Conservation (phyloP, 2,797 vertebrate species). For the Pangasius djambal region DNA sequence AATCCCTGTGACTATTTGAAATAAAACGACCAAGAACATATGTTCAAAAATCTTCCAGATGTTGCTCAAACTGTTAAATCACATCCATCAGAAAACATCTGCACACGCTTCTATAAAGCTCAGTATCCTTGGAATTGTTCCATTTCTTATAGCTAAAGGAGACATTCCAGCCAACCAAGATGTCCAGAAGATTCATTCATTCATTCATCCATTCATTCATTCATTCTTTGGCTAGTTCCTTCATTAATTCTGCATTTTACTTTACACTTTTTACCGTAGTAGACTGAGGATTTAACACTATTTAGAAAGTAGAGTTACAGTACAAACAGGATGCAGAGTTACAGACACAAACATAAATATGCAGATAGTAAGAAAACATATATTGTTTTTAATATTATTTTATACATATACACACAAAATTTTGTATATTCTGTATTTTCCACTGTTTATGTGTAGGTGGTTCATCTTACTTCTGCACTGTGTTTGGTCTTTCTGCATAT, state of each 20-base stretch:
- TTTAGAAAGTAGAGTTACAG: background rate
- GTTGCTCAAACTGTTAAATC: background rate
- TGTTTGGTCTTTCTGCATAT: background rate
- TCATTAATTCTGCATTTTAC: background rate
- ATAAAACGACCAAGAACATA: background rate
- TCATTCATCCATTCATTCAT: background rate
- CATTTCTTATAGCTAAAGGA: background rate
- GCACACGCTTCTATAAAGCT: too few species aligned
- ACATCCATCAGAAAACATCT: background rate
- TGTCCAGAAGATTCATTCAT: background rate
- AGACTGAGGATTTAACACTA: background rate
- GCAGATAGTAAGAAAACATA: background rate
- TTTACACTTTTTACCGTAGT: background rate
- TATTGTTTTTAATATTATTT: background rate
- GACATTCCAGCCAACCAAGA: background rate
- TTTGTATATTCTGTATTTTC: background rate
- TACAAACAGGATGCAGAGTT: background rate
- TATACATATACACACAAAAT: too few species aligned
- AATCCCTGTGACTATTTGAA: background rate
- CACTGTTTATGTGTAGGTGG: background rate
- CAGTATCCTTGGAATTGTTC: background rate
- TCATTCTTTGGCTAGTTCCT: too few species aligned
- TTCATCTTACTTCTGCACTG: background rate
- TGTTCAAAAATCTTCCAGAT: conserved; percentile 5
- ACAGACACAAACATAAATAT: background rate